These are phyloP conservation scores for Drosophila leontia DNA, from an alignment of 1,140 invertebrate genomes.

Conservation along the genomic window DNA sequence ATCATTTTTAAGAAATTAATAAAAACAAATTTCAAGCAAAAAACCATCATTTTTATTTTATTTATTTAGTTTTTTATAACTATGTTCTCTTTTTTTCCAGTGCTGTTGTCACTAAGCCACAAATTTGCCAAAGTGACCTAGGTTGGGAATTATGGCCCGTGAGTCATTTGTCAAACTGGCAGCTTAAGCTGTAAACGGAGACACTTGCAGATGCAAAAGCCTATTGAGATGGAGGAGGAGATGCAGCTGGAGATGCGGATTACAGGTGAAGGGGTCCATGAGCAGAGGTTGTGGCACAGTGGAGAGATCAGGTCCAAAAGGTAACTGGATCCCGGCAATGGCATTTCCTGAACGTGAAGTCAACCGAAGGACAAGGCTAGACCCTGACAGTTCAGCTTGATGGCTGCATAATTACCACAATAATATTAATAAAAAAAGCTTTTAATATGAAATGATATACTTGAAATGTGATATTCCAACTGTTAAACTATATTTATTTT, in stretches of 20 bases:
- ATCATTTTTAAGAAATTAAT: too few relatives aligned
- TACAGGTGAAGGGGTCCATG: conserved; percentile 33
- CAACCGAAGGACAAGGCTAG: conserved; percentile 26
- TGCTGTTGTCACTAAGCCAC: conserved; percentile 9
- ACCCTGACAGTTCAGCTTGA: background rate
- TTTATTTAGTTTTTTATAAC: too few relatives aligned
- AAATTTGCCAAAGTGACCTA: conserved; percentile 22
- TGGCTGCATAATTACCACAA: background rate
- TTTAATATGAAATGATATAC: background rate
- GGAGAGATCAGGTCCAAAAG: conserved; percentile 23
- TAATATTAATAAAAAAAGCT: background rate
- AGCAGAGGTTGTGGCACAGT: conserved; percentile 26
- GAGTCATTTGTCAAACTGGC: conserved; percentile 66
- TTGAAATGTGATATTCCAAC: background rate
- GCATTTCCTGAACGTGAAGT: conserved; percentile 35
- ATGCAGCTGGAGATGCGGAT: conserved; percentile 5
- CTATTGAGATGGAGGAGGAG: background rate
- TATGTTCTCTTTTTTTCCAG: background rate
- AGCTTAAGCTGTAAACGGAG: conserved; percentile 22
- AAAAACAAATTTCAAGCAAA: too few relatives aligned
- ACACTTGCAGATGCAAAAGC: conserved; percentile 33
- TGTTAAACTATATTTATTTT: background rate
- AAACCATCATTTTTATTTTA: too few relatives aligned
- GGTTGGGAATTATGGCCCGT: conserved; percentile 20
- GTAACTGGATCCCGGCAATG: conserved; percentile 13